Conservation (phyloP, 2,113 vertebrate genomes). For the Marmota flaviventris region DNA sequence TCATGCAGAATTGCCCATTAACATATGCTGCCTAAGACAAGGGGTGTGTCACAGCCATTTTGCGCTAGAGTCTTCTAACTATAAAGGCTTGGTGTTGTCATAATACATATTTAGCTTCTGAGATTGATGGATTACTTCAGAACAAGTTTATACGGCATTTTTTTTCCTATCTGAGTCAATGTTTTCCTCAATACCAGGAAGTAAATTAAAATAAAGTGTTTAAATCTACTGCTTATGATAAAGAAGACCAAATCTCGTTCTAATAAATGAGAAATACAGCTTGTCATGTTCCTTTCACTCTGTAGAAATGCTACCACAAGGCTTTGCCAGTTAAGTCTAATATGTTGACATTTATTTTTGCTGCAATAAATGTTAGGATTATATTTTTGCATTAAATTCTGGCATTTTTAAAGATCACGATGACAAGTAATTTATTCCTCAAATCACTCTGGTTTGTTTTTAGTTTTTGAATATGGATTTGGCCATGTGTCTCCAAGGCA, state of each 20-base stretch:
- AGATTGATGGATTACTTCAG: conserved; percentile 86
- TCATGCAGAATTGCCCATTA: neutral
- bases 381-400: conserved; percentile 93
- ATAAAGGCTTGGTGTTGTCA: conserved; percentile 82
- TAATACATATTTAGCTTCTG: conserved; percentile 84
- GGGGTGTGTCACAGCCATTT: conserved; percentile 74
- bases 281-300: conserved; percentile 90
- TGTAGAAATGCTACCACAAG: conserved; percentile 89
- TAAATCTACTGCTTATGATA: conserved; percentile 90
- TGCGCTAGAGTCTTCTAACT: conserved; percentile 72
- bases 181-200: conserved; percentile 86
- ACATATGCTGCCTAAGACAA: neutral
- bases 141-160: conserved; percentile 80
- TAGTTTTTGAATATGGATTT: conserved; percentile 91
- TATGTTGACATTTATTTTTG: conserved; percentile 93
- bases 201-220: conserved; percentile 91
- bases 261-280: conserved; percentile 90
- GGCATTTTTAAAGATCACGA: conserved; percentile 92
- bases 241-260: conserved; percentile 89
- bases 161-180: conserved; percentile 86
- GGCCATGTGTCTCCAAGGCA: conserved; percentile 89
- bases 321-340: conserved; percentile 91
- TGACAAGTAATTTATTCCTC: conserved; percentile 93
- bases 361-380: conserved; percentile 92
- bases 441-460: conserved; percentile 90